A percentile compares a stretch with the other conserved stretches of the same genome.
Evolutionary conservation across 2,888 invertebrate genomes (phyloP).

Genomic region (Perizoma affinitatum): DNA sequence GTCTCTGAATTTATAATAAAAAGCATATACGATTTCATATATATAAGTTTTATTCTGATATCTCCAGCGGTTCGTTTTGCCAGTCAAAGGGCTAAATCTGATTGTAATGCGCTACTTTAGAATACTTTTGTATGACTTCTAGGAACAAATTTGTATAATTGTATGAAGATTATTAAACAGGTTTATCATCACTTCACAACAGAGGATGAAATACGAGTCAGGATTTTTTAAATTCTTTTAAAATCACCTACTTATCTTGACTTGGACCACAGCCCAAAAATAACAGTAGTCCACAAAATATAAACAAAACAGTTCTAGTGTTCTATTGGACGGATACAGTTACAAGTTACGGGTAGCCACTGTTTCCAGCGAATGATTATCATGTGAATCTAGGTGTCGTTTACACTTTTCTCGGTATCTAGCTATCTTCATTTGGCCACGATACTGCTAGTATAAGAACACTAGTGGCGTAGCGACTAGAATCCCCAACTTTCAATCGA

Average conservation of each 20-base stretch:
- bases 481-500: no score
- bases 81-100: not conserved
- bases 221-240: not conserved
- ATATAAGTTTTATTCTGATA: no score
- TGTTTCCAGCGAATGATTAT: conserved; percentile 57
- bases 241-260: conserved; percentile 6
- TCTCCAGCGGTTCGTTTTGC: no score
- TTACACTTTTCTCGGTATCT: conserved; percentile 25
- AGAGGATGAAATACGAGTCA: no score
- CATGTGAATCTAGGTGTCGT: conserved; percentile 15
- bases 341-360: conserved; percentile 54
- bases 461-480: no score
- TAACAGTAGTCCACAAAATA: conserved; percentile 65
- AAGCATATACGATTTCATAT: no score
- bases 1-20: no score
- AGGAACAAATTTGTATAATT: no score
- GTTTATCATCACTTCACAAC: no score
- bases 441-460: not conserved
- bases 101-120: no score
- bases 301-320: conserved; percentile 61
- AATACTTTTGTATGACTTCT: no score
- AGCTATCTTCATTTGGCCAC: conserved; percentile 15
- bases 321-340: conserved; percentile 53
- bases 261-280: conserved; percentile 43
- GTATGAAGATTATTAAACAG: no score